Evolutionary conservation across 2,797 vertebrate species (phyloP).

Genomic region (Tenualosa thibaudeaui): DNA sequence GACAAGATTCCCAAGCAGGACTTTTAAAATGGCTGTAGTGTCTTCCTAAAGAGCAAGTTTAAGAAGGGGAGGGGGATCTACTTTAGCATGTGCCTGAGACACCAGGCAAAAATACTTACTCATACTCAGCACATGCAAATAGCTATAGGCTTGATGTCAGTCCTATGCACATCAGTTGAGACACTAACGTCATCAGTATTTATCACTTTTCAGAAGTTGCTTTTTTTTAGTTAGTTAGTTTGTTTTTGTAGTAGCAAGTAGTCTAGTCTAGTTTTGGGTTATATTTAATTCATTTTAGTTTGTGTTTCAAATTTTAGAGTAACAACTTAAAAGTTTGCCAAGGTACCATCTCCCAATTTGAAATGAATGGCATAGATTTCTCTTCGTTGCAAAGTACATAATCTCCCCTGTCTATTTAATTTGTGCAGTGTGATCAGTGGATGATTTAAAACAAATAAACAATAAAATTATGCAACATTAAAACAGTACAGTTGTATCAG

Average conservation of each 20-base stretch:
- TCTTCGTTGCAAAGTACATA: not conserved
- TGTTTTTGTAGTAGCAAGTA: too few species aligned
- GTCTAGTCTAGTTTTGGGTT: too few species aligned
- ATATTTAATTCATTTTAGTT: too few species aligned
- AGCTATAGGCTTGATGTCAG: not conserved
- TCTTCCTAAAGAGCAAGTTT: not conserved
- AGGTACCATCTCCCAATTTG: not conserved
- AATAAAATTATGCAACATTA: not conserved
- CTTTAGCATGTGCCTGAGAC: not conserved
- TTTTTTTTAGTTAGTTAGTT: not conserved
- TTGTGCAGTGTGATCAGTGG: too few species aligned
- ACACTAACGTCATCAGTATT: not conserved
- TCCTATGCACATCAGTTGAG: not conserved
- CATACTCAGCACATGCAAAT: not conserved
- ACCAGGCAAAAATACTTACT: not conserved
- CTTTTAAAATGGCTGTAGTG: not conserved
- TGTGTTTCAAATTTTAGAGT: too few species aligned
- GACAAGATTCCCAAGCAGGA: not conserved
- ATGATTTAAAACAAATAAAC: not conserved
- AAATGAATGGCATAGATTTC: not conserved
- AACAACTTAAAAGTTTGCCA: not conserved
- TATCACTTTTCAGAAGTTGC: too few species aligned
- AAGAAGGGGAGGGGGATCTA: not conserved
- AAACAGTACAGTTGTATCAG: not conserved
- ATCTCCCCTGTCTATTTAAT: too few species aligned